A percentile compares a stretch with the other conserved stretches of the same genome.
These are phyloP conservation scores for Bolinopsis microptera DNA, from an alignment of 37 sponge, comb jelly and placozoan genomes.

Conservation along the genomic window DNA sequence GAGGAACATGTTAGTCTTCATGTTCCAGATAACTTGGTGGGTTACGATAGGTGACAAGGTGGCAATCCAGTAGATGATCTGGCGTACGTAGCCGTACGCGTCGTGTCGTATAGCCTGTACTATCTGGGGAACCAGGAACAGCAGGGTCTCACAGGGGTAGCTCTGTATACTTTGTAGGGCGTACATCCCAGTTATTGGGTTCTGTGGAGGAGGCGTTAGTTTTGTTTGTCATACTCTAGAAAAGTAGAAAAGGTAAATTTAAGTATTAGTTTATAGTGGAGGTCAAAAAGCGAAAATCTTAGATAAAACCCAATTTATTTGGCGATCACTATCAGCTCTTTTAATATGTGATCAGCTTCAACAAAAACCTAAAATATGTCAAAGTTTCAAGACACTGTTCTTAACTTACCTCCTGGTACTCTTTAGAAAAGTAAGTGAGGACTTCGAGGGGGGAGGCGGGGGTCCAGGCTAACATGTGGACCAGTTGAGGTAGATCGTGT, in stretches of 20 bases:
- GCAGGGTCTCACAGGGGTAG: slow-evolving; percentile 74
- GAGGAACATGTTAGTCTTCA: slow-evolving; percentile 89
- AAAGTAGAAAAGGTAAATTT: too few relatives aligned
- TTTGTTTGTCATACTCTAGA: too few relatives aligned
- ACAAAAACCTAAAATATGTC: too few relatives aligned
- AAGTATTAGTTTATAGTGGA: too few relatives aligned
- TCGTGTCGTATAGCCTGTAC: slow-evolving; percentile 92
- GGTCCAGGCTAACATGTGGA: slow-evolving; percentile 26
- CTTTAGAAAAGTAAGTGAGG: slow-evolving; percentile 42
- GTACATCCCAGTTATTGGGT: slow-evolving; percentile 56
- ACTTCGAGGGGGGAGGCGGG: slow-evolving; percentile 53
- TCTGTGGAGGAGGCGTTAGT: too few relatives aligned
- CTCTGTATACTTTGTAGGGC: slow-evolving; percentile 57
- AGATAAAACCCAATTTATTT: too few relatives aligned
- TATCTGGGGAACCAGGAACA: slow-evolving; percentile 90
- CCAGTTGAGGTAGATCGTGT: slow-evolving; percentile 35
- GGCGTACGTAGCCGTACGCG: slow-evolving; percentile 66
- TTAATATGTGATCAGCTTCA: too few relatives aligned
- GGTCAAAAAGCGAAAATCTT: too few relatives aligned
- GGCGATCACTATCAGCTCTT: too few relatives aligned
- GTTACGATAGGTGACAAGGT: slow-evolving; percentile 85
- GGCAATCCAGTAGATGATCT: slow-evolving; percentile 70
- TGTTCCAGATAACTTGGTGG: slow-evolving; percentile 96
- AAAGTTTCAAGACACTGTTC: too few relatives aligned
- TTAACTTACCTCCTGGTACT: slow-evolving; percentile 29